phyloP scores from a whole-genome alignment of 2,888 invertebrate species.

The Cheilosia vernalis region DNA sequence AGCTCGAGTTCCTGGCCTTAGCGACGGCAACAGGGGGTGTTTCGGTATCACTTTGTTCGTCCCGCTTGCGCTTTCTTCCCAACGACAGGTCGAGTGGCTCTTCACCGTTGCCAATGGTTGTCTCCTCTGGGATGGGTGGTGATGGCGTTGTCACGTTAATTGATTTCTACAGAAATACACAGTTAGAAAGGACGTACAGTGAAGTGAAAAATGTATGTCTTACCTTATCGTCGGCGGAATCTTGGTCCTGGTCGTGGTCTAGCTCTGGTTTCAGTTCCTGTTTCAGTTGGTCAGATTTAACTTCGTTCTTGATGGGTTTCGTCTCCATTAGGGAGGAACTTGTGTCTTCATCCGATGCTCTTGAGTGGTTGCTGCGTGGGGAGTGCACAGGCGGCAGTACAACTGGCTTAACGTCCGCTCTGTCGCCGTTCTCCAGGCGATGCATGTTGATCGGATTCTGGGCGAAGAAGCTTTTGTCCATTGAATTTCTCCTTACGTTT shows the following conservation, averaged over 20 bases:
- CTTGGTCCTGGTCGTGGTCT: slow-evolving; percentile 77
- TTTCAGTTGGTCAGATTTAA: slow-evolving; percentile 52
- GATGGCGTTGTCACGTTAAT: slow-evolving; percentile 82
- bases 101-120: slow-evolving; percentile 84
- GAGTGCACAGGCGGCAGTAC: slow-evolving; percentile 49
- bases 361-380: slow-evolving; percentile 69
- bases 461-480: slow-evolving; percentile 71
- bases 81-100: slow-evolving; percentile 91
- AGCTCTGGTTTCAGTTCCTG: slow-evolving; percentile 84
- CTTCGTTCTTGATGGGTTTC: slow-evolving; percentile 61
- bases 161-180: slow-evolving; percentile 78
- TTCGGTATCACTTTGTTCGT: slow-evolving; percentile 62
- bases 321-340: slow-evolving; percentile 74
- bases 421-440: slow-evolving; percentile 76
- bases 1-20: slow-evolving; percentile 72
- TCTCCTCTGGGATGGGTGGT: slow-evolving; percentile 76
- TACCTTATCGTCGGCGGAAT: slow-evolving; percentile 81
- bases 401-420: slow-evolving; percentile 48
- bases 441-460: slow-evolving; percentile 77
- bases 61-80: slow-evolving; percentile 84
- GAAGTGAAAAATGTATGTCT: slow-evolving; percentile 39
- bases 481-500: slow-evolving; percentile 33
- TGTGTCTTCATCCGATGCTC: slow-evolving; percentile 76
- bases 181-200: not conserved
- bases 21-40: slow-evolving; percentile 16